Base-by-base conservation (phyloP, 2,888 invertebrate species). In the Eilema caniola region DNA sequence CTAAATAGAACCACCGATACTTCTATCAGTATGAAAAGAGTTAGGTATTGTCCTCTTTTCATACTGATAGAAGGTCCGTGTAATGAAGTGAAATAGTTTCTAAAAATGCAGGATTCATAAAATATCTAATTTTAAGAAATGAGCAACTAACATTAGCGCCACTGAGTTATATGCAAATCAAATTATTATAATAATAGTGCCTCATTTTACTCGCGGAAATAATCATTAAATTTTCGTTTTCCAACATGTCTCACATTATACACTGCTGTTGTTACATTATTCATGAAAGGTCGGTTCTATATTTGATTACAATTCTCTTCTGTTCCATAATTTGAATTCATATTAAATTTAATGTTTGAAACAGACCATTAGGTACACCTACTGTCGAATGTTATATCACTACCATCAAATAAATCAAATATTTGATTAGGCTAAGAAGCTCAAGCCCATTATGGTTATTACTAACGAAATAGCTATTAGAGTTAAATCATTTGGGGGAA, bases 381-480 rank as follows among this genome's bases (percentile, higher is more conserved):
- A 25, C 10, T 14, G 16, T 14, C 23, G 24, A 62, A 33, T 62
- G 5, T 62, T 33, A 10, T 10, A n/a, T 61, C 33, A 1, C 3
- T n/a, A n/a, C n/a, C n/a, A n/a, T n/a, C n/a, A n/a, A n/a, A n/a
- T 14, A 23, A 20, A 24, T 63, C 41, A 66, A 70, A 62, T 31
- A 57, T 66, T 69, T 69, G 59, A 71, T 70, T 74, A 65, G 67
- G 25, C 1, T 57, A 37, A 65, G 23, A 59, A 28, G 25, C 59
- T 59, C 25, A 59, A 25, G 59, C 59, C 59, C 25, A 25, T 59
- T 59, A 25, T 1, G 41, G 28, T 59, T 47, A 65, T 61, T 47
- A 31, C 24, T 79, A 69, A 56, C 47, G 59, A 71, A 71, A 71
- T 63, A 59, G 61, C 61, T 64, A 71, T 69, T 65, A 60, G 33